phyloP scores from a whole-genome alignment of 2,797 vertebrate genomes.

The Pagetopsis macropterus region DNA sequence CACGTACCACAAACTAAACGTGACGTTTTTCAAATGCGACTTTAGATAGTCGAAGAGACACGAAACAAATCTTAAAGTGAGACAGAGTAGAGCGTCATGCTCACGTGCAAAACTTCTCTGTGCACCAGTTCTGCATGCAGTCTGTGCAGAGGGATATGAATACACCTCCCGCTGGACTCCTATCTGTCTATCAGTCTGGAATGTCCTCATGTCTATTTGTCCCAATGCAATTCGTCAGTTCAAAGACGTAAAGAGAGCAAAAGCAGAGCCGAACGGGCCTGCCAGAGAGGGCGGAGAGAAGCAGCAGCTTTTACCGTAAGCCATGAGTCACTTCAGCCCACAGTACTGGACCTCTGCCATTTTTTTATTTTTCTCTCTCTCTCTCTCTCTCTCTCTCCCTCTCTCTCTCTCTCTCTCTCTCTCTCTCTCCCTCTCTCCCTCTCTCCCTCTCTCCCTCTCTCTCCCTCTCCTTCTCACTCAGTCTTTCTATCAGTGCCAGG shows the following conservation, averaged over 20 bases:
- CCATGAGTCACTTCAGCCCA: conserved; percentile 83
- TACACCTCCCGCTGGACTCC: conserved; percentile 13
- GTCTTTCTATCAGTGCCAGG: conserved; percentile 69
- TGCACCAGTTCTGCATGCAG: neutral
- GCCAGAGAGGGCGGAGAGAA: conserved; percentile 79
- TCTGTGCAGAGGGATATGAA: neutral
- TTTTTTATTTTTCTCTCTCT: neutral
- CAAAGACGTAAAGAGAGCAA: conserved; percentile 60
- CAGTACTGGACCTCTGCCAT: conserved; percentile 80
- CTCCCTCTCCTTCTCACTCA: conserved; percentile 45
- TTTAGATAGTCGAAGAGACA: neutral
- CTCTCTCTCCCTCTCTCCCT: conserved; percentile 25
- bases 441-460: neutral
- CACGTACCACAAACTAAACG: neutral
- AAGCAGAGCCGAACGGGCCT: conserved; percentile 59
- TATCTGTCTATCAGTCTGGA: conserved; percentile 31
- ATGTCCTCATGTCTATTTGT: conserved; percentile 35
- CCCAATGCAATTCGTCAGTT: conserved; percentile 52
- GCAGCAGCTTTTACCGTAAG: conserved; percentile 83
- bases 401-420: conserved; percentile 7
- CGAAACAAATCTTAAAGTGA: neutral
- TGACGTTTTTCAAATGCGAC: neutral
- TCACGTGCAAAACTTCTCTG: conserved; percentile 2
- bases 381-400: conserved; percentile 2
- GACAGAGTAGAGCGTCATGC: neutral